Evolutionary conservation across 1,140 invertebrate genomes (phyloP).

Genomic region (Sitobion miscanthi): DNA sequence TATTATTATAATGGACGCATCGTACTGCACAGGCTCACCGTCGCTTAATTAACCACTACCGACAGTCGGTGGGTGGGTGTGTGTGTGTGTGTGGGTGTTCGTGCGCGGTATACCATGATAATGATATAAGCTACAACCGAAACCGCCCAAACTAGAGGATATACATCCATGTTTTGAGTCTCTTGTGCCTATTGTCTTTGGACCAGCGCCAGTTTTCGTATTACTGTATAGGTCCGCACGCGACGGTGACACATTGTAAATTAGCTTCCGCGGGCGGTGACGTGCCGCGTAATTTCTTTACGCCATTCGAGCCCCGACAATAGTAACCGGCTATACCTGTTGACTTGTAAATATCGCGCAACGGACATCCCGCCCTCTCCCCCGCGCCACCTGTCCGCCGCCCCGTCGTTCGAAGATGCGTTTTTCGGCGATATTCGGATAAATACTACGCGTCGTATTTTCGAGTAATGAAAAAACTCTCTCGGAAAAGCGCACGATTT

Average conservation of each 20-base stretch:
- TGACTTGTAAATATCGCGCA: neutral
- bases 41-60: neutral
- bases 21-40: neutral
- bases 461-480: neutral
- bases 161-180: neutral
- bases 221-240: neutral
- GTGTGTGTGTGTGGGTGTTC: neutral
- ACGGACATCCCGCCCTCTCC: neutral
- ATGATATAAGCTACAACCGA: neutral
- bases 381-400: too few relatives aligned
- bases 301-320: neutral
- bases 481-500: neutral
- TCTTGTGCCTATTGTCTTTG: neutral
- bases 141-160: neutral
- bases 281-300: slow-evolving; percentile 8
- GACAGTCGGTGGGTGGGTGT: neutral
- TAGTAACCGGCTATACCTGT: neutral
- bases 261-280: neutral
- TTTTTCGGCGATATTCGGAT: neutral
- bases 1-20: neutral
- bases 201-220: neutral
- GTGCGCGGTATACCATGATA: neutral
- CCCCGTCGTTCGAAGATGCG: too few relatives aligned
- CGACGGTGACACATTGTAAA: neutral
- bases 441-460: too few relatives aligned